Percentiles rank a stretch among this genome's conserved stretches.
Conservation (phyloP, 1,140 invertebrate species). For the Geopemphigus sp. region DNA sequence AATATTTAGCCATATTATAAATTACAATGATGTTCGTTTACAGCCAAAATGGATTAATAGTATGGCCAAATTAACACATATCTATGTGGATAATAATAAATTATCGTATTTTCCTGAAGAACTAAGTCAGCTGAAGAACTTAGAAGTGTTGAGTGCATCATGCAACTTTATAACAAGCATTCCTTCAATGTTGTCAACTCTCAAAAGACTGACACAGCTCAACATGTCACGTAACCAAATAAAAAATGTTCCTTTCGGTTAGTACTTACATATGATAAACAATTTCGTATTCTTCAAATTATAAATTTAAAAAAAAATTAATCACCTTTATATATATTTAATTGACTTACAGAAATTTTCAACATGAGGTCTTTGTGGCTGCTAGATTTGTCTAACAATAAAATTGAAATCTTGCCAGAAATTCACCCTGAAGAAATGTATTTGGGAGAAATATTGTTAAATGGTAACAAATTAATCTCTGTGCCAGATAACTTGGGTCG, state of each 20-base stretch:
- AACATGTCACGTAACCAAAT: conserved; percentile 17
- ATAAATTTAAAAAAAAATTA: too few species aligned
- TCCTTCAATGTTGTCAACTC: not conserved
- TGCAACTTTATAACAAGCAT: not conserved
- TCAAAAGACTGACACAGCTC: conserved; percentile 26
- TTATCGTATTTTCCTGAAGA: conserved; percentile 2
- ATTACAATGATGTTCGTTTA: not conserved
- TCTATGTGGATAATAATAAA: conserved; percentile 35
- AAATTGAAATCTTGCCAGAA: conserved; percentile 20
- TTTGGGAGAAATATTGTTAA: conserved; percentile 21
- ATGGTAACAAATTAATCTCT: conserved; percentile 12
- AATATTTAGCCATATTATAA: not conserved
- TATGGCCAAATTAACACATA: conserved; percentile 17
- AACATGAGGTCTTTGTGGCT: conserved; percentile 38
- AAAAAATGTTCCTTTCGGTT: conserved; percentile 9
- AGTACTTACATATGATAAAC: not conserved
- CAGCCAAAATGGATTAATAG: conserved; percentile 39
- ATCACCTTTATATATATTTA: too few species aligned
- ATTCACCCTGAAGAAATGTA: conserved; percentile 19
- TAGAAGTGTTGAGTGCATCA: conserved; percentile 19
- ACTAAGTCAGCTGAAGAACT: not conserved
- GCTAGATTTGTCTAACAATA: conserved; percentile 18
- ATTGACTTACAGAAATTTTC: not conserved
- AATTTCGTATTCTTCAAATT: too few species aligned
- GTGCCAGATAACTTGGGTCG: conserved; percentile 26